Evolutionary conservation across 2,113 vertebrate species (phyloP).

Genomic region (Spermophilus dauricus): DNA sequence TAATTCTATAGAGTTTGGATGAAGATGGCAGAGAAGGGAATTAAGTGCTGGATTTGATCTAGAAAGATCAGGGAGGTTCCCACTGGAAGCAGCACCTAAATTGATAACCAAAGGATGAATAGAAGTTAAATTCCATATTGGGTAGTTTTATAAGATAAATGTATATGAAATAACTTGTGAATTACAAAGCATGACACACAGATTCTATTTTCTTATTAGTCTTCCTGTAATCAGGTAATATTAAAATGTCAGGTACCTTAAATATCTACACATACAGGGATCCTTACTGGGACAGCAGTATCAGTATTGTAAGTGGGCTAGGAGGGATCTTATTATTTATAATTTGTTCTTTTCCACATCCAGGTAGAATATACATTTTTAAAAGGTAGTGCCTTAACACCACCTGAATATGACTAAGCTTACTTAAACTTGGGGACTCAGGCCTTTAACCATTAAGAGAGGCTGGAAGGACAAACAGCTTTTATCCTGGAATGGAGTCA

Average conservation of each 20-base stretch:
- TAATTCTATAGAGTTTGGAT: not conserved
- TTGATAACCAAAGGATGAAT: not conserved
- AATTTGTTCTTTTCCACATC: not conserved
- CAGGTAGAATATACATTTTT: not conserved
- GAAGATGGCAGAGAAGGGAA: not conserved
- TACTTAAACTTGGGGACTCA: not conserved
- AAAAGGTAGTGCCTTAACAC: not conserved
- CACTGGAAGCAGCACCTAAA: not conserved
- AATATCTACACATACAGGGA: not conserved
- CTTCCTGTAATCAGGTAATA: not conserved
- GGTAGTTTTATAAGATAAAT: not conserved
- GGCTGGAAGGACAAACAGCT: not conserved
- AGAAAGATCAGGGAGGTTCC: not conserved
- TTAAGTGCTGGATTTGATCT: not conserved
- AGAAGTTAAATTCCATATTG: not conserved
- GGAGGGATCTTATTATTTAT: not conserved
- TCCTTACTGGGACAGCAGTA: not conserved
- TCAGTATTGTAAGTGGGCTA: not conserved
- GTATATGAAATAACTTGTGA: not conserved
- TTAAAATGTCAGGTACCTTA: not conserved
- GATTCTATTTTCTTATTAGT: conserved; percentile 9
- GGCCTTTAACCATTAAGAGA: not conserved
- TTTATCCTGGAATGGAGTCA: not conserved
- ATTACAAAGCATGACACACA: not conserved
- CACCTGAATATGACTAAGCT: not conserved